Evolutionary conservation across 1,140 invertebrate species (phyloP).

Genomic region (Diorhabda elongata): DNA sequence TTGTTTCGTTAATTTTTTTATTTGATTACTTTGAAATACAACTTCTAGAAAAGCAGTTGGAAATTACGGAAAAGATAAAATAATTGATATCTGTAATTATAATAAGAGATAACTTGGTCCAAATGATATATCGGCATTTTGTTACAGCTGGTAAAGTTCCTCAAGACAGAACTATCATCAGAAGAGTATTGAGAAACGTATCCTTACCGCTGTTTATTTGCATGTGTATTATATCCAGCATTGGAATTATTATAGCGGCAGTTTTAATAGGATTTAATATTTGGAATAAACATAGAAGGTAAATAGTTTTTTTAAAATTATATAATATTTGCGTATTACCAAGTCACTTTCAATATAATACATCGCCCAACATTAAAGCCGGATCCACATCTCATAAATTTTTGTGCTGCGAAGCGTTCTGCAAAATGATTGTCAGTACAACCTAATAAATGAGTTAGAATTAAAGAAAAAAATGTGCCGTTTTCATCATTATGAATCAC

Average conservation of each 20-base stretch:
- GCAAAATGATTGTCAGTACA: too few species aligned
- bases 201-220: conserved; percentile 84
- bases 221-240: conserved; percentile 81
- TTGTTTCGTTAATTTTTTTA: too few species aligned
- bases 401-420: too few species aligned
- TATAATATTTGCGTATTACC: too few species aligned
- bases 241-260: conserved; percentile 81
- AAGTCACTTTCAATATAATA: too few species aligned
- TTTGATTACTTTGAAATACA: too few species aligned
- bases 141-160: conserved; percentile 74
- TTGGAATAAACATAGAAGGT: conserved; percentile 85
- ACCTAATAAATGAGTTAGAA: too few species aligned
- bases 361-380: too few species aligned
- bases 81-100: neutral
- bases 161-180: conserved; percentile 87
- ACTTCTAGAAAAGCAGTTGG: too few species aligned
- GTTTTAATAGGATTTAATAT: conserved; percentile 86
- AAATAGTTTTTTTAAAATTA: conserved; percentile 31
- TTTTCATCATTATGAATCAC: too few species aligned
- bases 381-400: too few species aligned
- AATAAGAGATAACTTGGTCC: neutral
- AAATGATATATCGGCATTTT: conserved; percentile 14
- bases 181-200: conserved; percentile 75
- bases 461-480: too few species aligned
- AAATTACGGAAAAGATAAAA: neutral